Evolutionary conservation across 2,113 vertebrate genomes (phyloP).

Genomic region (Donacobius atricapilla): DNA sequence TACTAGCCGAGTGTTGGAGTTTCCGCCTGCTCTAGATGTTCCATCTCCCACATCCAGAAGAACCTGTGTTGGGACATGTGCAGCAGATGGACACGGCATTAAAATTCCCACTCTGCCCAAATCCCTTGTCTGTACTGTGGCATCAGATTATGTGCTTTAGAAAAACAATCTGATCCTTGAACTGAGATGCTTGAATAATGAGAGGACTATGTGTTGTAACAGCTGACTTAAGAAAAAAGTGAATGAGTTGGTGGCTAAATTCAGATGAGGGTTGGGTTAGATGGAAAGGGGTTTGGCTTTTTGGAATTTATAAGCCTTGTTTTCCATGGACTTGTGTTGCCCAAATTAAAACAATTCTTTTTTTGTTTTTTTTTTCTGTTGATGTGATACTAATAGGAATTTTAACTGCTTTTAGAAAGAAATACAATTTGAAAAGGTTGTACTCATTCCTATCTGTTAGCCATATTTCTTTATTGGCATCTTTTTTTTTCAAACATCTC

Average conservation of each 20-base stretch:
- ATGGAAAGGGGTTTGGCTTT: neutral
- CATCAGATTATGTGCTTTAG: neutral
- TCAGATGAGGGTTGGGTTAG: neutral
- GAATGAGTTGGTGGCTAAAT: neutral
- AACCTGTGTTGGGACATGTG: neutral
- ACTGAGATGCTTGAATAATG: neutral
- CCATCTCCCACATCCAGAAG: neutral
- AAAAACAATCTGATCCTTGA: neutral
- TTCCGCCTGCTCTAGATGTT: neutral
- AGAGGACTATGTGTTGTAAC: neutral
- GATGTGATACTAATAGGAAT: neutral
- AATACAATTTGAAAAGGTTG: neutral
- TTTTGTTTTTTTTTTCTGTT: rapidly evolving
- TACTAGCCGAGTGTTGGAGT: neutral
- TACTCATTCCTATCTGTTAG: neutral
- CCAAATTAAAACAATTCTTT: neutral
- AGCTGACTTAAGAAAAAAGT: neutral
- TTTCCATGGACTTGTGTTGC: neutral
- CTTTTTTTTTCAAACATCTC: neutral
- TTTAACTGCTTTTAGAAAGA: neutral
- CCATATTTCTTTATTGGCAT: neutral
- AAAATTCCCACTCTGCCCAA: neutral
- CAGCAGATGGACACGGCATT: neutral
- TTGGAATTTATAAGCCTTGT: neutral
- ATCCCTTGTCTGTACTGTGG: neutral